phyloP scores from a whole-genome alignment of 2,888 invertebrate genomes.

The Teleogryllus oceanicus region DNA sequence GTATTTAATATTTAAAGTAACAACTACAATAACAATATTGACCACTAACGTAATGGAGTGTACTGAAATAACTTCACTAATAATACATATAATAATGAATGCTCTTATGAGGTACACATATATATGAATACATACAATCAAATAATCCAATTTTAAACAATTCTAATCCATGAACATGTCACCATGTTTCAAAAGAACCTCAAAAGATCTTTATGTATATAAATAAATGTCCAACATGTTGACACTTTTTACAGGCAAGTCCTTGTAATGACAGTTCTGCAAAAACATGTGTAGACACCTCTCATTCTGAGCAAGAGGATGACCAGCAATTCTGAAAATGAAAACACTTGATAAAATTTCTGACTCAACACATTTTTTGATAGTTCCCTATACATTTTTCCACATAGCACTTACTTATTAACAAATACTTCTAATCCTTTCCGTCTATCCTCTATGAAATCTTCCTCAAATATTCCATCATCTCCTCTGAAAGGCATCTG shows the following conservation, averaged over 20 bases:
- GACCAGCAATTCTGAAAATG: slow-evolving; percentile 83
- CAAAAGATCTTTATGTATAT: background rate
- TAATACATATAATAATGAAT: slow-evolving; percentile 19
- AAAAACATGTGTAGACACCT: slow-evolving; percentile 99
- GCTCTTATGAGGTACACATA: background rate
- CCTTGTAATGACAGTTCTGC: slow-evolving; percentile 94
- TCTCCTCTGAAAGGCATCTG: slow-evolving; percentile 98
- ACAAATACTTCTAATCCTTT: slow-evolving; percentile 97
- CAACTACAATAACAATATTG: background rate
- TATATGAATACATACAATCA: slow-evolving; percentile 5
- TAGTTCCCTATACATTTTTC: background rate
- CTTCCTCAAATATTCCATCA: slow-evolving; percentile 99
- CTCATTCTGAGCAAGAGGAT: slow-evolving; percentile 98
- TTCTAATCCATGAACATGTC: background rate
- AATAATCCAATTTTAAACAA: background rate
- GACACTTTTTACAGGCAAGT: slow-evolving; percentile 2
- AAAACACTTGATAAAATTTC: background rate
- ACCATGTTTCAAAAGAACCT: background rate
- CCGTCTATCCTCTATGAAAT: slow-evolving; percentile 97
- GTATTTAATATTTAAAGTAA: background rate
- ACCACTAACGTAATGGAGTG: background rate
- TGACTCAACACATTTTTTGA: background rate
- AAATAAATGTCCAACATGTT: slow-evolving; percentile 6
- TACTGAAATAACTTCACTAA: background rate
- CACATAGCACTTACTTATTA: slow-evolving; percentile 72